Evolutionary conservation across 2,888 invertebrate species (phyloP).

Genomic region (Himalopsyche anomala): DNA sequence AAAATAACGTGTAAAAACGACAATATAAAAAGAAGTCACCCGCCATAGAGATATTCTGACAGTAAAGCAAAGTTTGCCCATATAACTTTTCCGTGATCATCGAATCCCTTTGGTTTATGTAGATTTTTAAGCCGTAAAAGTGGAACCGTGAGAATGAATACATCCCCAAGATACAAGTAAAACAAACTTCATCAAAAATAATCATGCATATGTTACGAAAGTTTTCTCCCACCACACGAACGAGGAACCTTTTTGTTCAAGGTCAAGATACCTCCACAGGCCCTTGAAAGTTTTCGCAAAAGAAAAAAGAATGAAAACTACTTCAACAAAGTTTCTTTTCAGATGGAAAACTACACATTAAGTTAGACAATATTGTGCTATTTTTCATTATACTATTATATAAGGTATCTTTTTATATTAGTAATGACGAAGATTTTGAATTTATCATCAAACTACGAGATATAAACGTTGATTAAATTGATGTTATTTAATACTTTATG

Average conservation of each 20-base stretch:
- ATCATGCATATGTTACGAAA: conserved; percentile 26
- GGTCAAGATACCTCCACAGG: background rate
- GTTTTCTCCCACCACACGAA: background rate
- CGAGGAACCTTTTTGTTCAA: conserved; percentile 3
- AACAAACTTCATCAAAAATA: conserved; percentile 34
- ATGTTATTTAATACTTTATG: no score
- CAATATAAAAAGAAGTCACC: conserved; percentile 50
- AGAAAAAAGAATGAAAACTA: background rate
- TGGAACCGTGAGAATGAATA: conserved; percentile 16
- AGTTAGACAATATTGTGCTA: no score
- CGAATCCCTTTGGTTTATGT: conserved; percentile 38
- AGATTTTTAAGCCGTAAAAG: conserved; percentile 18
- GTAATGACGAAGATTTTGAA: no score
- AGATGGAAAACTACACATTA: no score
- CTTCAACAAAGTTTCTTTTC: background rate
- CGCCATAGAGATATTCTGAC: conserved; percentile 38
- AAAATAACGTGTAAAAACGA: conserved; percentile 50
- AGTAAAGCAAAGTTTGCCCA: conserved; percentile 57
- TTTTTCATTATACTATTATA: no score
- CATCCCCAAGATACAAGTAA: conserved; percentile 11
- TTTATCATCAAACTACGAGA: no score
- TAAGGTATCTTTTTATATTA: no score
- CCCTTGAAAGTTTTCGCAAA: background rate
- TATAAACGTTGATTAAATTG: no score
- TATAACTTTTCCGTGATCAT: conserved; percentile 58